Conservation (phyloP, 2,797 vertebrate species). For the Pantherophis alleghaniensis region DNA sequence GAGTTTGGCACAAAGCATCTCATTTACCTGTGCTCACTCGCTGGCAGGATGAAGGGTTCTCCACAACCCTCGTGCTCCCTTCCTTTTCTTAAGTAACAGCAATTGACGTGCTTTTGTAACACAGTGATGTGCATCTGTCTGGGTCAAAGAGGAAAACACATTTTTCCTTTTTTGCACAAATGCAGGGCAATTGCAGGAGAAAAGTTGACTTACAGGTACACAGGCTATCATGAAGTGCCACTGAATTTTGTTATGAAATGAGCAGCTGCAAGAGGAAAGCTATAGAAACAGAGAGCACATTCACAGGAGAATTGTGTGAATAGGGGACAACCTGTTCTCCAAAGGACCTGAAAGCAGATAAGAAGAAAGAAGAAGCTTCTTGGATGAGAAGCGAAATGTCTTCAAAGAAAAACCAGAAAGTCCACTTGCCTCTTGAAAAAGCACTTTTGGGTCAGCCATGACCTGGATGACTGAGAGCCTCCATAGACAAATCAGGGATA, state of each 20-base stretch:
- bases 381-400: no score
- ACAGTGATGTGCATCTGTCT: conserved; percentile 62
- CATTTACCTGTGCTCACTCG: conserved; percentile 59
- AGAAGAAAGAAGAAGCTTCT: not conserved
- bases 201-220: conserved; percentile 57
- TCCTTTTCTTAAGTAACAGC: conserved; percentile 64
- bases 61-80: conserved; percentile 45
- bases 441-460: no score
- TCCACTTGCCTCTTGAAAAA: no score
- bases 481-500: not conserved
- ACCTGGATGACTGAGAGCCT: no score
- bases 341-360: not conserved
- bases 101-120: conserved; percentile 57
- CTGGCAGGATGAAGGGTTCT: conserved; percentile 60
- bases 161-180: conserved; percentile 42
- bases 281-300: not conserved
- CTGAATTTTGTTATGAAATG: conserved; percentile 46
- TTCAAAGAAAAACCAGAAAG: no score
- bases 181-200: conserved; percentile 51
- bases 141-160: conserved; percentile 62
- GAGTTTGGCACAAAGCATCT: conserved; percentile 49
- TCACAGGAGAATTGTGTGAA: not conserved
- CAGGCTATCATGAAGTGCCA: conserved; percentile 44
- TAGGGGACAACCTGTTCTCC: not conserved
- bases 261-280: conserved; percentile 1